A percentile compares a stretch with the other conserved stretches of the same genome.
Evolutionary conservation across 2,113 vertebrate species (phyloP).

Genomic region (Tragelaphus imberbis): DNA sequence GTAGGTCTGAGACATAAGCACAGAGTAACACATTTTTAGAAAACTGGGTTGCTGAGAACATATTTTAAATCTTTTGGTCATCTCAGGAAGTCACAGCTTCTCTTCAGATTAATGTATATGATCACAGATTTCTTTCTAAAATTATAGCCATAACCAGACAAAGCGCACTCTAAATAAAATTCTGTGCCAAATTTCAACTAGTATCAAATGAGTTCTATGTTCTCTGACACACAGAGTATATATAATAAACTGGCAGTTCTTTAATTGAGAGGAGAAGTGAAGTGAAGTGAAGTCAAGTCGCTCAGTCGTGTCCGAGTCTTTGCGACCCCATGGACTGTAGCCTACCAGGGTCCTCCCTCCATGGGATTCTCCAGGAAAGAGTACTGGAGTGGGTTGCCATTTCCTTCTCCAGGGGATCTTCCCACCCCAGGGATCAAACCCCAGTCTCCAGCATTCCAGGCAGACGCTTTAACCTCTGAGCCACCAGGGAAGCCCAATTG

Average conservation of each 20-base stretch:
- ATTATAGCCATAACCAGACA: not conserved
- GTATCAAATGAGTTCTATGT: not conserved
- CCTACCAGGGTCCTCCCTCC: no score
- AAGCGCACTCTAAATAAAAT: not conserved
- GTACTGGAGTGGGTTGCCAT: no score
- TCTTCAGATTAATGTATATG: not conserved
- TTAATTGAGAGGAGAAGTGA: not conserved
- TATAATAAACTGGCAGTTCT: constrained; percentile 2
- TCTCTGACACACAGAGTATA: not conserved
- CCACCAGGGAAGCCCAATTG: not conserved
- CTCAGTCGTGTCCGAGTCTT: no score
- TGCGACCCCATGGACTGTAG: no score
- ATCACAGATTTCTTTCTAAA: not conserved
- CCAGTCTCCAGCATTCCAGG: no score
- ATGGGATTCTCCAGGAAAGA: no score
- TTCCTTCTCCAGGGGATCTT: no score
- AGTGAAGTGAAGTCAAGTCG: no score
- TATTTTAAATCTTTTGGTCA: not conserved
- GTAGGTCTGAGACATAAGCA: not conserved
- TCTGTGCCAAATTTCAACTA: constrained; percentile 22
- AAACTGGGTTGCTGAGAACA: not conserved
- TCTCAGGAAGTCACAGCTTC: not conserved
- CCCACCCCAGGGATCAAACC: no score
- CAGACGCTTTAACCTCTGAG: no score
- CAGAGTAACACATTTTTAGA: not conserved